These are phyloP conservation scores for Ferrisia virgata DNA, from an alignment of 2,888 invertebrate genomes.

Conservation along the genomic window DNA sequence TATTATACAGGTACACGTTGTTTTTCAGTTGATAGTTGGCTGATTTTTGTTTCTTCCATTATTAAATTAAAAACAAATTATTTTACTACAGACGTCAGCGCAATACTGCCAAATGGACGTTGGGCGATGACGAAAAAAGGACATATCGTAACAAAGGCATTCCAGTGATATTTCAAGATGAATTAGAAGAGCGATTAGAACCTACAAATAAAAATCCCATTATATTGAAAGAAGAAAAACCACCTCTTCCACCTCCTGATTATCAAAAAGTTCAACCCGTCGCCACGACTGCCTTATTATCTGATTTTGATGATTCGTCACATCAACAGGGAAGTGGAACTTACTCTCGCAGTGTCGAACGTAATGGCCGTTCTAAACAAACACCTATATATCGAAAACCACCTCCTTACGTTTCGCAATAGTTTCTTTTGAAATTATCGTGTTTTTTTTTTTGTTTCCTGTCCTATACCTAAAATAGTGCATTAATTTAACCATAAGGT, in stretches of 20 bases:
- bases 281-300: slow-evolving; percentile 52
- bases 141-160: slow-evolving; percentile 80
- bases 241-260: slow-evolving; percentile 82
- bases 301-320: slow-evolving; percentile 62
- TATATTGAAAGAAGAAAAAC: slow-evolving; percentile 91
- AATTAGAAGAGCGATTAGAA: slow-evolving; percentile 88
- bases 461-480: neutral
- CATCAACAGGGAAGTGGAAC: slow-evolving; percentile 80
- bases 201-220: slow-evolving; percentile 88
- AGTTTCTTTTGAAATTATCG: slow-evolving; percentile 56
- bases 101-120: slow-evolving; percentile 74
- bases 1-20: slow-evolving; percentile 65
- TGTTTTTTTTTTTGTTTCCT: slow-evolving; percentile 7
- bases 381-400: slow-evolving; percentile 92
- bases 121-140: slow-evolving; percentile 73
- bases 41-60: neutral
- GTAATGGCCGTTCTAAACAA: slow-evolving; percentile 67
- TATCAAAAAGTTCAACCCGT: slow-evolving; percentile 61
- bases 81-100: slow-evolving; percentile 57
- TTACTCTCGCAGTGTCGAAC: slow-evolving; percentile 50
- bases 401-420: slow-evolving; percentile 95
- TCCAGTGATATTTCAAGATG: slow-evolving; percentile 96
- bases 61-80: too few relatives aligned
- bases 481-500: slow-evolving; percentile 1
- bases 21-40: neutral